A percentile compares a stretch with the other conserved stretches of the same genome.
Conservation (phyloP, 2,113 vertebrate genomes). For the cattle (Bos taurus) region DNA sequence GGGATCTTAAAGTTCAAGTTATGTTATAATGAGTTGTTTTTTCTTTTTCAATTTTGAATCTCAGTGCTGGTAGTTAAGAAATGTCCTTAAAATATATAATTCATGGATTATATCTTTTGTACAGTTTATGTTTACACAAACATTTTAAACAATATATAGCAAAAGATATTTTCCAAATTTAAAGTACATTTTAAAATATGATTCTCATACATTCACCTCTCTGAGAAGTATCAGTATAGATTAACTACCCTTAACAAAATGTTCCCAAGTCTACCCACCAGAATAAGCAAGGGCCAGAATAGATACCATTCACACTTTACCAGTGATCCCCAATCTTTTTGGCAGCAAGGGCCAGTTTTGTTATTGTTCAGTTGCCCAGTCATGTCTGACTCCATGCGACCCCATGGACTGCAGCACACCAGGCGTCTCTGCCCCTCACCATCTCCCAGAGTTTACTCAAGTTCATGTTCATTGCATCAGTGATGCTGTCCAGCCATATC, state of each 20-base stretch:
- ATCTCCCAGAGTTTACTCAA: neutral
- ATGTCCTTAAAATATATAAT: neutral
- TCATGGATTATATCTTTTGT: neutral
- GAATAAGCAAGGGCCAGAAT: neutral
- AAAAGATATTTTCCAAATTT: neutral
- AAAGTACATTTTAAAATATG: neutral
- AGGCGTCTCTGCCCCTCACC: rapidly evolving
- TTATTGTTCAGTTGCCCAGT: neutral
- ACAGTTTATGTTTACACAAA: neutral
- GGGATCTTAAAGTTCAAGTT: neutral
- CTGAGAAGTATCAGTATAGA: neutral
- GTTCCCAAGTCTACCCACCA: neutral
- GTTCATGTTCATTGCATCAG: neutral
- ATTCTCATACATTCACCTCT: neutral
- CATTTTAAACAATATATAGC: neutral
- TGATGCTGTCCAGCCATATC: neutral
- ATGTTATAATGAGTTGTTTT: neutral
- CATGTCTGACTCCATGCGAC: neutral
- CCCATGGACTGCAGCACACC: neutral
- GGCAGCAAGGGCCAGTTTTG: neutral
- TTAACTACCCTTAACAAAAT: neutral
- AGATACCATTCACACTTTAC: neutral
- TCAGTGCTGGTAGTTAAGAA: neutral
- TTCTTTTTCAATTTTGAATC: neutral
- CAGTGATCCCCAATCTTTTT: neutral